These are phyloP conservation scores for Heliconius aoede DNA, from an alignment of 2,888 invertebrate genomes.

Conservation along the genomic window DNA sequence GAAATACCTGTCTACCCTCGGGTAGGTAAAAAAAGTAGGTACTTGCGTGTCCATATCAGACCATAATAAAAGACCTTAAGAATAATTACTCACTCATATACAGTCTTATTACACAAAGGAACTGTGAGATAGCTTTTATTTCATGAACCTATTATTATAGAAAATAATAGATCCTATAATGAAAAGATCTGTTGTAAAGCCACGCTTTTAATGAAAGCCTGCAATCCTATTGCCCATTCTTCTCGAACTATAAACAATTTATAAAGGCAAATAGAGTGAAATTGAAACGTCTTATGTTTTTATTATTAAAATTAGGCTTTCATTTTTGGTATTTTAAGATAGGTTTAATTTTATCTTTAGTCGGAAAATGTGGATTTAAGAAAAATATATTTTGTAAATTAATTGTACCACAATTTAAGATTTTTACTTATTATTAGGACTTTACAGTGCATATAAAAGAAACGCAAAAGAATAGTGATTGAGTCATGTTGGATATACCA, in stretches of 20 bases:
- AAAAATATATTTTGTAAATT: no score
- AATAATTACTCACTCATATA: conserved; percentile 6
- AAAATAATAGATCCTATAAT: conserved; percentile 39
- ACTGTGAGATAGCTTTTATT: conserved; percentile 20
- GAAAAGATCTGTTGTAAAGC: conserved; percentile 41
- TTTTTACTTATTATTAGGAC: no score
- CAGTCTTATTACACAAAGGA: conserved; percentile 10
- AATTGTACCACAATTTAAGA: no score
- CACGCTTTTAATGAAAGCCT: conserved; percentile 41
- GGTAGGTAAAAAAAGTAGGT: background rate
- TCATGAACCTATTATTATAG: conserved; percentile 41
- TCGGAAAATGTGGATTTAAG: no score
- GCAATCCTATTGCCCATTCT: conserved; percentile 41
- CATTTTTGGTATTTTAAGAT: background rate
- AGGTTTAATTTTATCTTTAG: background rate
- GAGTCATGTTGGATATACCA: no score
- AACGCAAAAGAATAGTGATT: no score
- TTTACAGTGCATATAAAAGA: no score
- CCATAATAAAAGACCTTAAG: background rate
- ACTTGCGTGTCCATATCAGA: background rate
- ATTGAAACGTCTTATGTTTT: conserved; percentile 14
- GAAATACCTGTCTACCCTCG: no score
- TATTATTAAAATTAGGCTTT: background rate
- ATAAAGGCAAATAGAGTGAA: conserved; percentile 17
- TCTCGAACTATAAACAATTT: conserved; percentile 44